Conservation (phyloP, 2,888 invertebrate species). For the Xanthia icteritia region DNA sequence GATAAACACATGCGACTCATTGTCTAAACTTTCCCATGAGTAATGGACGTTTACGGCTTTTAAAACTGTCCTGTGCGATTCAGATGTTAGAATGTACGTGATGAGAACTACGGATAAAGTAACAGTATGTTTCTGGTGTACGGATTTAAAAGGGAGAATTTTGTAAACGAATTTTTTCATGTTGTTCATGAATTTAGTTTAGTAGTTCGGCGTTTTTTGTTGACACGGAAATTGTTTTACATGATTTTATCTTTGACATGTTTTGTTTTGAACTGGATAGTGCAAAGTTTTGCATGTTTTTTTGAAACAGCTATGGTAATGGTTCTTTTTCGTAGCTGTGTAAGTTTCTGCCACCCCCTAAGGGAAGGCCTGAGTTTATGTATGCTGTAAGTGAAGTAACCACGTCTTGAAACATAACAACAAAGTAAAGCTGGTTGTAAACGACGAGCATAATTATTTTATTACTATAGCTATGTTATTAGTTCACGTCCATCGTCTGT, state of each 20-base stretch:
- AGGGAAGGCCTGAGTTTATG: no score
- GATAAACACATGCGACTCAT: constrained; percentile 76
- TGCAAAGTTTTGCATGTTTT: not conserved
- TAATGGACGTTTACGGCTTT: constrained; percentile 72
- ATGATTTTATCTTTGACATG: not conserved
- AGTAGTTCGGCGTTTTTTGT: not conserved
- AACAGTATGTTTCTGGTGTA: constrained; percentile 28
- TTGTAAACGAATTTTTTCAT: constrained; percentile 13
- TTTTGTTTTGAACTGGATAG: not conserved
- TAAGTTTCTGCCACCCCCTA: not conserved
- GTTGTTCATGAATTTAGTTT: constrained; percentile 12
- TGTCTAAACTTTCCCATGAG: constrained; percentile 77
- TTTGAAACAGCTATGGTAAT: not conserved
- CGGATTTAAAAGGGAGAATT: constrained; percentile 25
- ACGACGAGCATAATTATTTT: not conserved
- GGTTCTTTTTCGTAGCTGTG: not conserved
- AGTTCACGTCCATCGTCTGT: not conserved
- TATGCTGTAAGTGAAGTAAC: not conserved
- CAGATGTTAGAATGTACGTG: constrained; percentile 56
- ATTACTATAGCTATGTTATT: not conserved
- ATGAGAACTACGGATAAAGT: constrained; percentile 49
- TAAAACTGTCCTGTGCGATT: constrained; percentile 63
- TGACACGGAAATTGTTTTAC: not conserved
- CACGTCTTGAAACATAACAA: not conserved
- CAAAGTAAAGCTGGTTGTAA: not conserved